Conservation (phyloP, 35 echinoderm and acorn worm species). For the Apostichopus californicus region DNA sequence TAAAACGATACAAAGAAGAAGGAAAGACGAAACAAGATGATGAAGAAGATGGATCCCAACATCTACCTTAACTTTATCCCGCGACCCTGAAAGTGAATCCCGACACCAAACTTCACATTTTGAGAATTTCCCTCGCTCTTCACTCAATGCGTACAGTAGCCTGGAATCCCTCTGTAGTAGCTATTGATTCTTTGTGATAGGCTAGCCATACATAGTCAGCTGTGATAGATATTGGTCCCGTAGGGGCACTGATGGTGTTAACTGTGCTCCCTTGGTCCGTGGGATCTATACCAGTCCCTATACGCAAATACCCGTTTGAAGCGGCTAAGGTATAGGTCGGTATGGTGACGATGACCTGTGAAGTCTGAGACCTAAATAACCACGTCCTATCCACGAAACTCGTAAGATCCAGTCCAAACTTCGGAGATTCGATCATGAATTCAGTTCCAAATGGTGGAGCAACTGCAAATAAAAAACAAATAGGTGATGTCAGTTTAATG, state of each 20-base stretch:
- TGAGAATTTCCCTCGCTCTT: no score
- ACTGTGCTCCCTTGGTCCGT: not conserved
- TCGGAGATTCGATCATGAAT: slow-evolving; percentile 4
- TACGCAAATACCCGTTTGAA: not conserved
- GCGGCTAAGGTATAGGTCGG: not conserved
- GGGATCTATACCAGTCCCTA: slow-evolving; percentile 5
- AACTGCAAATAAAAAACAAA: not conserved
- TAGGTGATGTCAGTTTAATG: no score
- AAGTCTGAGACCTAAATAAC: not conserved
- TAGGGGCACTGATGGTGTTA: not conserved
- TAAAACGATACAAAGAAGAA: no score
- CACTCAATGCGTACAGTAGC: not conserved
- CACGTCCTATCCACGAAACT: not conserved
- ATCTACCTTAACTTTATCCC: no score
- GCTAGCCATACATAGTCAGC: not conserved
- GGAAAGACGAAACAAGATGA: no score
- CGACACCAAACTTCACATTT: no score
- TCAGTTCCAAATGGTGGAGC: not conserved
- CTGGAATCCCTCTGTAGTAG: not conserved
- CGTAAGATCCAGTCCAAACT: not conserved
- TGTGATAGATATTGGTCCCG: not conserved
- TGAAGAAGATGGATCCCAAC: no score
- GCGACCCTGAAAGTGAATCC: no score
- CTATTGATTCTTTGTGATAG: not conserved
- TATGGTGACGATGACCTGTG: not conserved